phyloP scores from a whole-genome alignment of 2,888 invertebrate genomes.

The Drosophila algonquin region DNA sequence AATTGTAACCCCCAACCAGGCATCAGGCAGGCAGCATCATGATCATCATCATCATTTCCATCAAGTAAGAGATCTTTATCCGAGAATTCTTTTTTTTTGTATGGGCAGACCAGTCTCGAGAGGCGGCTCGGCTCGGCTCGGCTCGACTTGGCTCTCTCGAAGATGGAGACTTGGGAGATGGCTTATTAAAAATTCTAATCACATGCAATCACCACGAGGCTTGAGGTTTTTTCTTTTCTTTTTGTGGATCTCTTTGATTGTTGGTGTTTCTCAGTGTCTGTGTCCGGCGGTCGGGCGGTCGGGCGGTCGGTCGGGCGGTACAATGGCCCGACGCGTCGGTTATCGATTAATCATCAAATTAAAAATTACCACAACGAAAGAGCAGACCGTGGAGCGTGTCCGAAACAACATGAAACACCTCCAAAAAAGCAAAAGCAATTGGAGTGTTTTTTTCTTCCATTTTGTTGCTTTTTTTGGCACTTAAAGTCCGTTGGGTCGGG shows the following conservation, averaged over 20 bases:
- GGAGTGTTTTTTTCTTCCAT: constrained; percentile 25
- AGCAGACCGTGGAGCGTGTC: constrained; percentile 73
- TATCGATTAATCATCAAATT: constrained; percentile 80
- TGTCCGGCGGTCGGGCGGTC: constrained; percentile 45
- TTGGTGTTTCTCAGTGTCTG: constrained; percentile 20
- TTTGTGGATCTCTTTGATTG: constrained; percentile 30
- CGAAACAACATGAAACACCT: constrained; percentile 55
- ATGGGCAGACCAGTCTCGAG: constrained; percentile 24
- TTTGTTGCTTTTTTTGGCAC: constrained; percentile 47
- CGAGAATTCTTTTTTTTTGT: constrained; percentile 44
- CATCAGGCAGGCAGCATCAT: constrained; percentile 28
- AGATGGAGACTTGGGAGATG: constrained; percentile 43
- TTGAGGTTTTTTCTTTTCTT: constrained; percentile 37
- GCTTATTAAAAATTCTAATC: constrained; percentile 79
- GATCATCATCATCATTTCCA: constrained; percentile 19
- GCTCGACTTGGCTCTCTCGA: constrained; percentile 8
- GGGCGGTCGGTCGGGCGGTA: constrained; percentile 57
- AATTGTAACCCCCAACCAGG: constrained; percentile 38
- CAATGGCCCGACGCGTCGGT: constrained; percentile 72
- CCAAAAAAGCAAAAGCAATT: constrained; percentile 42
- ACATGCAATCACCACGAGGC: constrained; percentile 63
- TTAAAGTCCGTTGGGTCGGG: constrained; percentile 39
- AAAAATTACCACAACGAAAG: constrained; percentile 63
- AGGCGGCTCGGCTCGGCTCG: constrained; percentile 16
- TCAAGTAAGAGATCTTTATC: constrained; percentile 63